Conservation (phyloP, 1,140 invertebrate genomes). For the Lordiphosa collinella region DNA sequence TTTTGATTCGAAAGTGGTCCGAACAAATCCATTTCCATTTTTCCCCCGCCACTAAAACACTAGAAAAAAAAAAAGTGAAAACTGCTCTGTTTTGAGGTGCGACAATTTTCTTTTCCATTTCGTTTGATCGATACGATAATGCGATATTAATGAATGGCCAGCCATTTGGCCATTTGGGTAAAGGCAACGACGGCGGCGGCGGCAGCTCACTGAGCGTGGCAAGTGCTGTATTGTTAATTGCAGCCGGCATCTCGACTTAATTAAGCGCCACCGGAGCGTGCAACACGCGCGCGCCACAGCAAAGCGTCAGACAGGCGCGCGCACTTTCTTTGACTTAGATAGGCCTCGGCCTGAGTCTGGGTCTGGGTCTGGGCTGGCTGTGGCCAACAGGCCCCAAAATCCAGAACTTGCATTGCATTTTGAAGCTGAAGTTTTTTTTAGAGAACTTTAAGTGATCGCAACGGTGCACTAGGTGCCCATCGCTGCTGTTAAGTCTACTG, state of each 20-base stretch:
- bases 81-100: slow-evolving; percentile 33
- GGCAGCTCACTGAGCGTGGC: slow-evolving; percentile 20
- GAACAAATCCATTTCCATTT: slow-evolving; percentile 27
- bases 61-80: slow-evolving; percentile 58
- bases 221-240: slow-evolving; percentile 57
- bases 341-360: not conserved
- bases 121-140: slow-evolving; percentile 30
- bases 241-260: slow-evolving; percentile 52
- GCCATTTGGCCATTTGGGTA: not conserved
- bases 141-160: slow-evolving; percentile 29
- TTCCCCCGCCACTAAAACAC: not conserved
- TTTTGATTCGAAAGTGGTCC: slow-evolving; percentile 64
- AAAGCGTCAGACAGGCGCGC: slow-evolving; percentile 4
- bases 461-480: too few species aligned
- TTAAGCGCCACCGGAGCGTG: slow-evolving; percentile 69
- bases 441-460: too few species aligned
- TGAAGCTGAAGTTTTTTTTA: too few species aligned
- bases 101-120: slow-evolving; percentile 56
- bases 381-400: too few species aligned
- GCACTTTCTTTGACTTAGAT: slow-evolving; percentile 73
- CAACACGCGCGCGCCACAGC: slow-evolving; percentile 49
- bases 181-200: not conserved
- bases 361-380: slow-evolving; percentile 1
- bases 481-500: too few species aligned
- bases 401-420: too few species aligned